phyloP scores from a whole-genome alignment of 1,140 invertebrate genomes.

The Zaprionus taronus region DNA sequence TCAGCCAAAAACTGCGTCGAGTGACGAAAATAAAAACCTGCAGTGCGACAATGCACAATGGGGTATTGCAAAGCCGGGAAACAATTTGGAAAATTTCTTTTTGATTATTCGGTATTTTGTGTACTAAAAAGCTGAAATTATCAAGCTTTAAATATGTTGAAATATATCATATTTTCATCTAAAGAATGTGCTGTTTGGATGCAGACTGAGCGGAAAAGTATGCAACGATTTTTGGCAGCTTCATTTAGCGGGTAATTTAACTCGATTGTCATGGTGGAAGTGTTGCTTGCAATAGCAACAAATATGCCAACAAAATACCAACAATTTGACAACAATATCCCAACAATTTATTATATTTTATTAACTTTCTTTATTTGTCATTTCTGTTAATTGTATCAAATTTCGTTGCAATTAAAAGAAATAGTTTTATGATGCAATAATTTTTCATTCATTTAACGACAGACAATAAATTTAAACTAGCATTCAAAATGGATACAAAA shows the following conservation, averaged over 20 bases:
- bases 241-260: neutral
- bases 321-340: neutral
- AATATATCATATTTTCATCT: neutral
- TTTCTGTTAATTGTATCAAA: neutral
- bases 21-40: slow-evolving; percentile 6
- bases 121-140: neutral
- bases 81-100: neutral
- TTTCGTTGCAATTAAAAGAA: neutral
- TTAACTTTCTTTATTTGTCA: neutral
- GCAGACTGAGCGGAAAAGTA: neutral
- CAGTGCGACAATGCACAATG: slow-evolving; percentile 6
- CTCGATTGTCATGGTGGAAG: neutral
- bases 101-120: neutral
- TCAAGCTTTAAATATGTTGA: neutral
- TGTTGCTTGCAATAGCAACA: neutral
- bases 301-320: neutral
- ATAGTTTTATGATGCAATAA: neutral
- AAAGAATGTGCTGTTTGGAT: neutral
- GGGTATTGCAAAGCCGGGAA: neutral
- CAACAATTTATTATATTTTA: neutral
- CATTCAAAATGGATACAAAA: neutral
- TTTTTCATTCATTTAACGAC: neutral
- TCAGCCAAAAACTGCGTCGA: slow-evolving; percentile 12
- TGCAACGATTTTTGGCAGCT: neutral
- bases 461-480: neutral